phyloP scores from a whole-genome alignment of 1,140 invertebrate genomes.

The Aculops lycopersici region DNA sequence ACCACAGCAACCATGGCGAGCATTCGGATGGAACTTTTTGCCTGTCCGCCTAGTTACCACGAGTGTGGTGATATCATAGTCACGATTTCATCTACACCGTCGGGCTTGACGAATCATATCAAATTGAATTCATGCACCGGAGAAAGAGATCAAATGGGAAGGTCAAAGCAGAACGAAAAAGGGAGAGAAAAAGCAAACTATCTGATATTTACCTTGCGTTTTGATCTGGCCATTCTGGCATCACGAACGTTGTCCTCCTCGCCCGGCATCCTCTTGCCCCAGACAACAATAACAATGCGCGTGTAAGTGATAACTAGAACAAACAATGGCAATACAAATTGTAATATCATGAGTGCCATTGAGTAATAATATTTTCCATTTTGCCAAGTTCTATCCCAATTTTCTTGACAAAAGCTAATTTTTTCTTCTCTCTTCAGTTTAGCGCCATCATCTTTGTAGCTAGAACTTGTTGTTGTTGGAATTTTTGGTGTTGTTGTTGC shows the following conservation, averaged over 20 bases:
- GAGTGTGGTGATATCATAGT: too few species aligned
- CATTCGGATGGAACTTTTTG: too few species aligned
- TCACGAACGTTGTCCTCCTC: slow-evolving; percentile 48
- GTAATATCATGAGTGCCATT: slow-evolving; percentile 37
- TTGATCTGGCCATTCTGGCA: slow-evolving; percentile 43
- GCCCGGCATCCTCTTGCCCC: slow-evolving; percentile 49
- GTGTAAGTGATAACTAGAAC: slow-evolving; percentile 61
- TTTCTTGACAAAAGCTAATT: slow-evolving; percentile 10
- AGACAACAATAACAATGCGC: slow-evolving; percentile 48
- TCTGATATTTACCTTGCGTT: slow-evolving; percentile 37
- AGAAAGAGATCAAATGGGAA: too few species aligned
- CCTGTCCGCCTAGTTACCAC: too few species aligned
- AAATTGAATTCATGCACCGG: too few species aligned
- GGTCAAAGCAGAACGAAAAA: background rate
- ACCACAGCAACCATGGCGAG: too few species aligned
- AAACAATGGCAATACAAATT: slow-evolving; percentile 45
- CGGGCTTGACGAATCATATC: too few species aligned
- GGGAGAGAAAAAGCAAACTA: background rate
- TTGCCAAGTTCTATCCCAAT: slow-evolving; percentile 5
- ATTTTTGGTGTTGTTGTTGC: too few species aligned
- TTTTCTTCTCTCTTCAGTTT: slow-evolving; percentile 3
- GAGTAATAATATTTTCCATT: slow-evolving; percentile 26
- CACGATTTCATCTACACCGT: too few species aligned
- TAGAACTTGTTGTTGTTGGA: background rate
- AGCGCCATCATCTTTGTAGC: background rate